These are phyloP conservation scores for Eidolon helvum DNA, from an alignment of 2,113 vertebrate species.

Conservation along the genomic window DNA sequence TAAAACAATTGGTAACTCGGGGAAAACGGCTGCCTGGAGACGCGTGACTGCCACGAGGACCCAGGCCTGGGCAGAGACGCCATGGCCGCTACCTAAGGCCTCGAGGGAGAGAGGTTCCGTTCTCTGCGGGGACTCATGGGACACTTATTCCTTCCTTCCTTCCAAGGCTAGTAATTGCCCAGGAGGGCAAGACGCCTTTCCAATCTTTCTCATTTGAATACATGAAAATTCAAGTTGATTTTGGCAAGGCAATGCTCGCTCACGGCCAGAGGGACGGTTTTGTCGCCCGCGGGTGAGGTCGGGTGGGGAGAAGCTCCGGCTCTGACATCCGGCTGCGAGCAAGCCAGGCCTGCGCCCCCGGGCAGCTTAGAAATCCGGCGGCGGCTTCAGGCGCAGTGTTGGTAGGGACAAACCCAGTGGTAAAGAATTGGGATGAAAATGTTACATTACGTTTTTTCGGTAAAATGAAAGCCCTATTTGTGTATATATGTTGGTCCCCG, in stretches of 20 bases:
- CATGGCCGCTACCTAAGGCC: fast-evolving
- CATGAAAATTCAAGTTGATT: constrained; percentile 72
- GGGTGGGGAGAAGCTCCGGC: constrained; percentile 67
- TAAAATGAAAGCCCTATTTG: not conserved
- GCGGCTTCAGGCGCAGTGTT: not conserved
- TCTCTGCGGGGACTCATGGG: not conserved
- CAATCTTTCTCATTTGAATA: constrained; percentile 69
- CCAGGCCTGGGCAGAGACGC: fast-evolving
- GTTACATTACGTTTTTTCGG: not conserved
- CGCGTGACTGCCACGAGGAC: fast-evolving
- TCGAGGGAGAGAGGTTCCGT: not conserved
- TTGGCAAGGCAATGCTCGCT: constrained; percentile 34
- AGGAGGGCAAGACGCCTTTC: not conserved
- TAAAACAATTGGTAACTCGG: not conserved
- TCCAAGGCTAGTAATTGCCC: not conserved
- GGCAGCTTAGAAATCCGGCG: not conserved
- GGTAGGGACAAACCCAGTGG: not conserved
- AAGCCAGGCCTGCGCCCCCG: not conserved
- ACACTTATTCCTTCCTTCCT: not conserved
- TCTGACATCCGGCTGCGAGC: constrained; percentile 58
- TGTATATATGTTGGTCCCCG: not conserved
- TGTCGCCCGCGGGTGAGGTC: constrained; percentile 55
- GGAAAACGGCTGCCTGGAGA: not conserved
- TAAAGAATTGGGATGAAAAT: not conserved
- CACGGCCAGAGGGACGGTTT: constrained; percentile 55